Base-by-base conservation (phyloP, 2,113 vertebrate genomes). In the Pleuronectes platessa region DNA sequence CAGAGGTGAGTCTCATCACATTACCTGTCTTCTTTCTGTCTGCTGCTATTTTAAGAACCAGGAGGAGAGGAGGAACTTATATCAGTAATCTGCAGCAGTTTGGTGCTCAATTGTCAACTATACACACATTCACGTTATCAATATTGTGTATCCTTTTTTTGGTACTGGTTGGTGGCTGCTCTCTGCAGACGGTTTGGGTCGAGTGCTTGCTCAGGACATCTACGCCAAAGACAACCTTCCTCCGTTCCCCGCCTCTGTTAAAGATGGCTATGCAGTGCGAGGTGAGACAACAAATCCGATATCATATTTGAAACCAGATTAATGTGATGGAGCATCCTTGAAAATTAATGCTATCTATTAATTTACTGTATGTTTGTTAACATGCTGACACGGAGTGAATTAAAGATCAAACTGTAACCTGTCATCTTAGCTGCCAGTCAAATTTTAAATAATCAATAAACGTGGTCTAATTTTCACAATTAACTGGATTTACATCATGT, bases 171-270 rank as follows among this genome's bases (percentile, higher is more conserved):
- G 13, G 35, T 56, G n/a, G 10, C n/a, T 68, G 2, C 15, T 76
- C 18, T 66, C 31, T 74, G 21, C 85, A 99, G 98, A 98, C 91
- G 97, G 98, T 89, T 97, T 99, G 96, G 97, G 98, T 70, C 94
- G 98, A 89, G 98, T 99, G 78, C 96, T 99, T 82, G 97, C 98
- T 92, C 98, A 99, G 96, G 98, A 99, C 78, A 97, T 99, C 83
- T 99, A 98, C 89, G 98, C 98, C 95, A 99, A 99, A 97, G 98
- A 99, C 94, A 99, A 98, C 92, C 93, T 99, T 78, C 98, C 98
- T 74, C 97, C 98, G 2, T 99, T 99, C 77, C 98, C 98, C 62
- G 98, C 98, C 70, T 99, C 98, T 14, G 96, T 99, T 78, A 99
- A 99, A 94, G 98, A 99, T 1, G 98, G 98, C 76, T 99, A 99